Conservation (phyloP, 2,888 invertebrate species). For the Clusia tigrina region DNA sequence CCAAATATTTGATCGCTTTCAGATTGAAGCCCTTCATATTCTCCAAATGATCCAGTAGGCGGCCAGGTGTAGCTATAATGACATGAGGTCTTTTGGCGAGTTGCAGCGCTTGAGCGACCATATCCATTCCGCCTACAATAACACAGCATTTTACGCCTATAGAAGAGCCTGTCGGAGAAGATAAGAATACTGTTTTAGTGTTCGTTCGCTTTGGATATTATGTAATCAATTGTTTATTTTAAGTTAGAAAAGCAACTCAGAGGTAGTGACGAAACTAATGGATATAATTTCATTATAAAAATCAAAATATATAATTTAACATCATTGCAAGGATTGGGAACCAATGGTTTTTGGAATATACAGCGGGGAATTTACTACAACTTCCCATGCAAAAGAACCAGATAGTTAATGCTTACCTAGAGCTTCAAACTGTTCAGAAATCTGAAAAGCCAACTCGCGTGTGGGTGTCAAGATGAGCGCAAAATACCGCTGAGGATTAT, state of each 20-base stretch:
- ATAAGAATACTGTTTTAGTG: background rate
- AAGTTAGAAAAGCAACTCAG: constrained; percentile 45
- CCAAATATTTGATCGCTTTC: constrained; percentile 86
- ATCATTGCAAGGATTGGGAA: constrained; percentile 45
- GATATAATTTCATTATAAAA: constrained; percentile 50
- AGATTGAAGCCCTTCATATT: constrained; percentile 98
- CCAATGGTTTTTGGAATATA: too few relatives aligned
- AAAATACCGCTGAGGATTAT: constrained; percentile 93
- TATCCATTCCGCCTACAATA: constrained; percentile 98
- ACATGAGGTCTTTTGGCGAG: constrained; percentile 97
- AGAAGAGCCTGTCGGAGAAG: constrained; percentile 70
- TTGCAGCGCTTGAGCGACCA: constrained; percentile 91
- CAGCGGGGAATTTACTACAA: too few relatives aligned
- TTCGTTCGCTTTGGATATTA: background rate
- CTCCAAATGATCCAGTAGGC: constrained; percentile 94
- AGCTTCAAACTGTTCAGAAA: constrained; percentile 98
- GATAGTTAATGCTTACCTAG: constrained; percentile 71
- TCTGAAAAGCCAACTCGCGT: constrained; percentile 97
- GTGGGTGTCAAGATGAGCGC: constrained; percentile 95
- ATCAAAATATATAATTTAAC: constrained; percentile 48
- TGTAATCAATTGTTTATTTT: background rate
- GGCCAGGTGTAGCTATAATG: constrained; percentile 95
- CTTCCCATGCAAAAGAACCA: too few relatives aligned
- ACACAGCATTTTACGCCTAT: constrained; percentile 96
- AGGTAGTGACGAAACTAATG: constrained; percentile 62